phyloP scores from a whole-genome alignment of 1,140 invertebrate species.

The Aphaenogaster floridana region DNA sequence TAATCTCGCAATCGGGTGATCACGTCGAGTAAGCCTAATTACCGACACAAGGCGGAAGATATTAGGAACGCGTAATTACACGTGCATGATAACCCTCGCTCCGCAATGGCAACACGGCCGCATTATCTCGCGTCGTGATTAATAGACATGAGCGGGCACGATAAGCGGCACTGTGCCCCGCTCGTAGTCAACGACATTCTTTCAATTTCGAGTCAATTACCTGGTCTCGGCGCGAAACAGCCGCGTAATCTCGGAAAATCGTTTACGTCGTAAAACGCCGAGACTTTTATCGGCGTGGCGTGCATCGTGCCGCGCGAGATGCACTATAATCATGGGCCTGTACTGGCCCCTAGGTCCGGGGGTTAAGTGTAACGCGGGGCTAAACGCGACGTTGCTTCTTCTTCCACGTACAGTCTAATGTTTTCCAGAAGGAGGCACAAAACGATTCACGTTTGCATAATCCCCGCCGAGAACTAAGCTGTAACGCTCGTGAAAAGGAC shows the following conservation, averaged over 20 bases:
- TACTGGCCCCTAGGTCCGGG: background rate
- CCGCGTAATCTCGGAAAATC: slow-evolving; percentile 39
- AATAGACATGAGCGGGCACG: slow-evolving; percentile 63
- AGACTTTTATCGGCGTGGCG: slow-evolving; percentile 53
- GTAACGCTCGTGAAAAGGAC: background rate
- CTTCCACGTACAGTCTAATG: slow-evolving; percentile 13
- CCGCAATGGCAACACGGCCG: slow-evolving; percentile 51
- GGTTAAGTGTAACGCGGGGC: slow-evolving; percentile 31
- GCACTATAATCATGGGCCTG: slow-evolving; percentile 46
- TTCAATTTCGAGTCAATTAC: slow-evolving; percentile 65
- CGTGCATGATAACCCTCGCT: slow-evolving; percentile 69
- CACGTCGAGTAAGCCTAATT: slow-evolving; percentile 66
- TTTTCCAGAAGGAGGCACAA: background rate
- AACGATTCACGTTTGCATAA: slow-evolving; percentile 42
- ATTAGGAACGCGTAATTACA: slow-evolving; percentile 74
- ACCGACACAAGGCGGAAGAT: slow-evolving; percentile 72
- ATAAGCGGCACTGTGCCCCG: slow-evolving; percentile 44
- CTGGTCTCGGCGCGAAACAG: slow-evolving; percentile 31
- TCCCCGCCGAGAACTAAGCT: background rate
- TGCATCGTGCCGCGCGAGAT: slow-evolving; percentile 47
- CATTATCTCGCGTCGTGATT: slow-evolving; percentile 70
- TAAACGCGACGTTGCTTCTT: slow-evolving; percentile 5
- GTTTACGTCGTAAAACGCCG: slow-evolving; percentile 43
- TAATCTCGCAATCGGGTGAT: slow-evolving; percentile 36
- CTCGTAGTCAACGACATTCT: slow-evolving; percentile 67